Base-by-base conservation (phyloP, 2,888 invertebrate genomes). In the Meiosimyza decipiens region DNA sequence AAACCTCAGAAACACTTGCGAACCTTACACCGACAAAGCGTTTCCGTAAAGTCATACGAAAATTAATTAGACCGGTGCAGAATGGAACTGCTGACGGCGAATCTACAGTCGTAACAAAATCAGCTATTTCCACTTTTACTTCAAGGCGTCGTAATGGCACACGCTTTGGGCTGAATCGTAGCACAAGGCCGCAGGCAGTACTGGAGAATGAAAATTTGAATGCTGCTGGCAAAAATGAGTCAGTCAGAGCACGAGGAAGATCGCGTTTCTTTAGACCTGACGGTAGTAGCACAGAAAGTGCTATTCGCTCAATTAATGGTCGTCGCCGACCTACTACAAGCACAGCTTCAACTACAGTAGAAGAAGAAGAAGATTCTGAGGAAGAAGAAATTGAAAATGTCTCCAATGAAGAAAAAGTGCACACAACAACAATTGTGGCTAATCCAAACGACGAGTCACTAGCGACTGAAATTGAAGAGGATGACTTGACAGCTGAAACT, bases 41-140 rank as follows among this genome's bases (percentile, higher is more conserved):
- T 47, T 79, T 83, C 74, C 82, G 85, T 7, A 84, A 84, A 71
- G 77, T 84, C 55, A 81, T 83, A 33, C 82, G 82, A 40, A 83
- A 84, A 62, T 74, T 85, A 16, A 77, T 80, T 54, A 79, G 83
- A 52, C 86, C 86, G 3, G 75, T 81, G 4, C 77, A 74, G 47
- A 72, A 74, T 33, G 71, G 49, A 22, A 76, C 71, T 6, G 47
- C 54, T 7, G 75, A 15, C 57, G n/a, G 7, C n/a, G 57, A 52
- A 9, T 9, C 71, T 22, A 63, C 28, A 28, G 40, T 55, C 0
- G 66, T 55, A 2, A 70, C 55, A n/a, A 59, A 66, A 22, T 52
- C 68, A 2, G 47, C 62, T 11, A 62, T 11, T 12, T 7, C 47
- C n/a, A 16, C 15, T 12, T n/a, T 54, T 55, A 13, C 15, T 55